phyloP scores from a whole-genome alignment of 2,888 invertebrate species.

The Steromphala cineraria region DNA sequence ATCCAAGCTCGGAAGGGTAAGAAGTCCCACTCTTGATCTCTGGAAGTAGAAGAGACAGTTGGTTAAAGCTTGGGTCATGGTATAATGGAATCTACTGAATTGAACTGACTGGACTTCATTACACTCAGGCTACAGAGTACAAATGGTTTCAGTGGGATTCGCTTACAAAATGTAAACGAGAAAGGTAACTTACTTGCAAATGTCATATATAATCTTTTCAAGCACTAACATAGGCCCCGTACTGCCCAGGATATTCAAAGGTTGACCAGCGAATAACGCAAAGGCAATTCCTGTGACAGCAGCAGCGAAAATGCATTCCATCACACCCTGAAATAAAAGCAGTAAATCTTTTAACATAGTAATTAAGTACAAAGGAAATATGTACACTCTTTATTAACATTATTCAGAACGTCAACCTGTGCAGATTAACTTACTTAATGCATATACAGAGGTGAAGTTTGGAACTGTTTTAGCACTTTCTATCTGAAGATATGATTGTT shows the following conservation, averaged over 20 bases:
- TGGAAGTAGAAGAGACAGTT: constrained; percentile 35
- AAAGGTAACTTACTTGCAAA: constrained; percentile 83
- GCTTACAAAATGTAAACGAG: background rate
- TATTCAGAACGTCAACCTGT: too few relatives aligned
- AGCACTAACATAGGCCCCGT: constrained; percentile 77
- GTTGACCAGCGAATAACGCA: constrained; percentile 76
- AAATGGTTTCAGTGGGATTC: too few relatives aligned
- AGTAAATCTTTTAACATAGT: too few relatives aligned
- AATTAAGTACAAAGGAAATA: too few relatives aligned
- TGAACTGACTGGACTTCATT: too few relatives aligned
- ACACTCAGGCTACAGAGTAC: too few relatives aligned
- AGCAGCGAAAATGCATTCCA: constrained; percentile 77
- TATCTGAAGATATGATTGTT: too few relatives aligned
- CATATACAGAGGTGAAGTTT: too few relatives aligned
- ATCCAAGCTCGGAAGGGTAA: constrained; percentile 97
- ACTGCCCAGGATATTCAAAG: constrained; percentile 74
- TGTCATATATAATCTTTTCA: constrained; percentile 92
- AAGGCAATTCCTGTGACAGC: constrained; percentile 71
- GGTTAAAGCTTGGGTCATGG: background rate
- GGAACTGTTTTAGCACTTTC: too few relatives aligned
- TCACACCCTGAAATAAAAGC: constrained; percentile 72
- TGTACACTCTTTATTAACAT: too few relatives aligned
- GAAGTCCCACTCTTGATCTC: constrained; percentile 85
- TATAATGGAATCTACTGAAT: background rate
- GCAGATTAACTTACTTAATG: too few relatives aligned